These are phyloP conservation scores for Lithosia quadra DNA, from an alignment of 2,888 invertebrate species.

Conservation along the genomic window DNA sequence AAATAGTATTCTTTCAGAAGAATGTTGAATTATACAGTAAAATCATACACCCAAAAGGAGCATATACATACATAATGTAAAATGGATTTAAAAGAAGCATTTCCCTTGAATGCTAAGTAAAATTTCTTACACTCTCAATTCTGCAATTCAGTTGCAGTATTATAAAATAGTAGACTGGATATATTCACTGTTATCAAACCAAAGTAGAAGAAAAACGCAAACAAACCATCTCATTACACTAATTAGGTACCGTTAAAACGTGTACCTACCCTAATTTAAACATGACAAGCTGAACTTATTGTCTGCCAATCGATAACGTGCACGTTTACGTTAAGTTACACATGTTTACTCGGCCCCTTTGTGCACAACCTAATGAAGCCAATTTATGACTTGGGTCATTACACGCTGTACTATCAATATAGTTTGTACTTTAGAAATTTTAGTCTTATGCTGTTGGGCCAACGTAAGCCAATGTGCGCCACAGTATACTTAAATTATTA, in stretches of 20 bases:
- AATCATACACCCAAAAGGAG: background rate
- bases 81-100: background rate
- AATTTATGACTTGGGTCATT: constrained; percentile 60
- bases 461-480: background rate
- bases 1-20: background rate
- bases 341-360: constrained; percentile 46
- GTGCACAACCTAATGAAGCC: constrained; percentile 58
- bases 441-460: background rate
- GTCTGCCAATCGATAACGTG: constrained; percentile 30
- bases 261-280: constrained; percentile 13
- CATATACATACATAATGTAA: background rate
- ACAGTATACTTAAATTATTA: background rate
- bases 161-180: no score
- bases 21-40: background rate
- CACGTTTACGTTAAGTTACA: constrained; percentile 33
- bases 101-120: background rate
- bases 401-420: constrained; percentile 38
- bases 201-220: background rate
- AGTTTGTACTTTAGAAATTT: constrained; percentile 17
- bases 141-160: no score
- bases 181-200: background rate
- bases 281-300: constrained; percentile 16
- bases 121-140: no score
- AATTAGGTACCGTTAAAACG: background rate
- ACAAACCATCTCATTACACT: constrained; percentile 3